Evolutionary conservation across 2,888 invertebrate genomes (phyloP).

Genomic region (Sminthurinus aureus): DNA sequence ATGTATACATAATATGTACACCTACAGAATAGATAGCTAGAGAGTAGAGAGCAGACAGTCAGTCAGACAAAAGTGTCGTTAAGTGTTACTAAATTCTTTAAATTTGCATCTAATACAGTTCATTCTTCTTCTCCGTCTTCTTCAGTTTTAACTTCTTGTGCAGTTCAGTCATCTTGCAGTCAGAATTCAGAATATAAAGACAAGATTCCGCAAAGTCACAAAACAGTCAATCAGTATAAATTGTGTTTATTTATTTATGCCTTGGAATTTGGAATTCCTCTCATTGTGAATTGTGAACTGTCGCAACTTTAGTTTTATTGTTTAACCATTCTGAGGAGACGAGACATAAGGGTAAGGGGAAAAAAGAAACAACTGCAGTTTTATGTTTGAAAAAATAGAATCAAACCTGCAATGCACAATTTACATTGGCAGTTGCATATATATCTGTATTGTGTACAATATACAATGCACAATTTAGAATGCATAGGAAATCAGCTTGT

Average conservation of each 20-base stretch:
- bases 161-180: no score
- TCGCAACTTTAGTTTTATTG: background rate
- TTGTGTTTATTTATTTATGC: no score
- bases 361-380: background rate
- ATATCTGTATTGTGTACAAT: background rate
- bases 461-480: background rate
- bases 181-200: no score
- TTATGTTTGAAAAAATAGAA: background rate
- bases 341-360: background rate
- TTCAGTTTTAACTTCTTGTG: no score
- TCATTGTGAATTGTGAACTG: background rate
- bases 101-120: no score
- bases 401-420: no score
- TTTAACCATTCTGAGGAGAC: background rate
- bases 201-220: no score
- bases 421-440: background rate
- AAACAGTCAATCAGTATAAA: no score
- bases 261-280: background rate
- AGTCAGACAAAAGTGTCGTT: no score
- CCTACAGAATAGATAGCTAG: background rate
- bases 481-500: background rate
- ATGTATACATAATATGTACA: background rate
- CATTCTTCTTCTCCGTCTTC: no score
- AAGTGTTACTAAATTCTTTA: background rate
- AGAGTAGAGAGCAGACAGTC: no score